Evolutionary conservation across 2,113 vertebrate genomes (phyloP), one percentile per base, ranked within the genome.

Genomic region (Catharus fuscescens): DNA sequence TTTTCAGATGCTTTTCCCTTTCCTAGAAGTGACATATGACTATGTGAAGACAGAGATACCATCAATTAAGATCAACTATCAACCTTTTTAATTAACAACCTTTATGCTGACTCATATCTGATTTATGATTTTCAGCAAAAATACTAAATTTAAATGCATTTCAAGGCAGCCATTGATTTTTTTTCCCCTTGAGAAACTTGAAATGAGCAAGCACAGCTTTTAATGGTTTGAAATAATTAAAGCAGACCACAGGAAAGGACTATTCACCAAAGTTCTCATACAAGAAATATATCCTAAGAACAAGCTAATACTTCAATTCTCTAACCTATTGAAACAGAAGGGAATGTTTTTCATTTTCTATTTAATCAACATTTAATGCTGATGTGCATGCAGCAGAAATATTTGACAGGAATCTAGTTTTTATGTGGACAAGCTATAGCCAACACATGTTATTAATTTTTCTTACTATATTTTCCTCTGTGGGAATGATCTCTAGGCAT

Each of bases 181-280:
- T 88, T 88, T 80, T 50, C 18, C 32, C 14, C 15, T 87, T 86
- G 21, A 36, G 53, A 95, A 96, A 90, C 36, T 72, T 71, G 36
- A 91, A 81, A 87, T 84, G 34, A 83, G 12, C 36, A 81, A 82
- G 16, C 38, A 61, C 40, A 90, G 56, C 34, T 45, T 88, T 77
- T 86, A 94, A 69, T 48, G 18, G 53, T 91, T 93, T 91, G 76
- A 96, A 95, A 93, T 92, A 92, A 96, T 87, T 86, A 92, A 92
- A 91, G 24, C 52, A 96, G 60, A 88, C 36, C 45, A 44, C 54
- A 85, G 20, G 13, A 92, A 95, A 91, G 11, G 8, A 25, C 64
- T 45, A 42, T 67, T 86, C 50, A 69, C 8, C 12, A 44, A 50
- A 67, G 23, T 38, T 67, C 36, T 16, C 12, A 59, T 29, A 14